These are phyloP conservation scores for Sceliomorpha sp. DNA, from an alignment of 2,888 invertebrate species.

Conservation along the genomic window DNA sequence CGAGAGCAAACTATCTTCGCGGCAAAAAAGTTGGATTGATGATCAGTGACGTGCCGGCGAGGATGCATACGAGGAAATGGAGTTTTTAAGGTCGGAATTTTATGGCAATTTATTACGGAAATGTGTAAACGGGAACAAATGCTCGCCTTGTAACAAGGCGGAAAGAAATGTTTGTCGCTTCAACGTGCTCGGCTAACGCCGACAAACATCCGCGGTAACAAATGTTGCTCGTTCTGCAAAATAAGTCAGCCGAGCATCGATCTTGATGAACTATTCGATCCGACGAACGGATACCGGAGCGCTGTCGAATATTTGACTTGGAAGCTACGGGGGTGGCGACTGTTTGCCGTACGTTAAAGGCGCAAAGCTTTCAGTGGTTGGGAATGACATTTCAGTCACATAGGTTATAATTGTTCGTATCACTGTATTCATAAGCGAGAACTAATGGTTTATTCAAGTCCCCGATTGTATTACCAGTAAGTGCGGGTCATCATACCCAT, in stretches of 20 bases:
- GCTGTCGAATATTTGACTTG: too few species aligned
- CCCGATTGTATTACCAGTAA: conserved; percentile 25
- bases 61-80: conserved; percentile 3
- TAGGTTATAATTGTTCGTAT: conserved; percentile 28
- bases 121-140: neutral
- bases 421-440: conserved; percentile 33
- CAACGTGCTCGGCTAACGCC: conserved; percentile 1
- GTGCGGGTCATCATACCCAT: conserved; percentile 38
- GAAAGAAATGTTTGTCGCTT: conserved; percentile 16
- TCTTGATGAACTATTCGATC: conserved; percentile 19
- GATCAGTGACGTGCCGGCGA: neutral
- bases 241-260: conserved; percentile 9
- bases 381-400: conserved; percentile 19
- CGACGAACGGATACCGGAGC: conserved; percentile 34
- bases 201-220: conserved; percentile 11
- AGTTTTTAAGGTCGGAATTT: conserved; percentile 16
- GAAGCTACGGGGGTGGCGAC: too few species aligned
- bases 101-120: conserved; percentile 20
- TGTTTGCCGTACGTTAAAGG: conserved; percentile 28
- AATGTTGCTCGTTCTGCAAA: conserved; percentile 15
- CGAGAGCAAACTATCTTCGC: conserved; percentile 11
- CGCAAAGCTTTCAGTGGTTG: conserved; percentile 15
- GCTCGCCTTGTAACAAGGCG: conserved; percentile 3
- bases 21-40: conserved; percentile 29
- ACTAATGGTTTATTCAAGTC: conserved; percentile 30